A percentile compares a stretch with the other conserved stretches of the same genome.
Conservation (phyloP, 2,113 vertebrate genomes). For the Sardina pilchardus region DNA sequence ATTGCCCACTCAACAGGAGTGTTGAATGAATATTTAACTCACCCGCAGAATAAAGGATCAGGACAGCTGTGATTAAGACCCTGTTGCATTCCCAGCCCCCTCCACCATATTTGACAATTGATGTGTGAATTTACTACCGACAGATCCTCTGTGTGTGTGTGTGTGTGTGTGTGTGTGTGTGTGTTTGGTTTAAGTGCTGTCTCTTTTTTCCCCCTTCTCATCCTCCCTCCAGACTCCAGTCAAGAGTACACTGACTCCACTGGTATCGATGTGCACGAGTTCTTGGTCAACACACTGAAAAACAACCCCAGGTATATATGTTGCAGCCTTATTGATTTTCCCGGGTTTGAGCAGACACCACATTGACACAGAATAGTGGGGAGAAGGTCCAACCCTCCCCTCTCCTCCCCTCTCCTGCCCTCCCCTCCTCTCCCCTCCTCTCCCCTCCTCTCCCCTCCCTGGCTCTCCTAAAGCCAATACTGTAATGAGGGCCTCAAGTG, state of each 20-base stretch:
- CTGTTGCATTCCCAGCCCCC: background rate
- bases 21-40: background rate
- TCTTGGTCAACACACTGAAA: constrained; percentile 99
- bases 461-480: background rate
- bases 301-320: constrained; percentile 94
- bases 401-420: background rate
- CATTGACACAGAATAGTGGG: background rate
- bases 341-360: background rate
- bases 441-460: background rate
- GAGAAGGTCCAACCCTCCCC: background rate
- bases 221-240: constrained; percentile 84
- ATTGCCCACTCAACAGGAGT: background rate
- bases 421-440: background rate
- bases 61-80: background rate
- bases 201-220: background rate
- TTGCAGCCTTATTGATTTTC: background rate
- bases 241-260: constrained; percentile 99
- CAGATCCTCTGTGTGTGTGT: background rate
- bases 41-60: background rate
- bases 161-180: background rate
- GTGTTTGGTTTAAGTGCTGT: background rate
- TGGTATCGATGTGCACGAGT: constrained; percentile 98
- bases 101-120: background rate
- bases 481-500: background rate
- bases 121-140: background rate